Evolutionary conservation across 2,797 vertebrate genomes (phyloP).

Genomic region (Salarias fasciatus): DNA sequence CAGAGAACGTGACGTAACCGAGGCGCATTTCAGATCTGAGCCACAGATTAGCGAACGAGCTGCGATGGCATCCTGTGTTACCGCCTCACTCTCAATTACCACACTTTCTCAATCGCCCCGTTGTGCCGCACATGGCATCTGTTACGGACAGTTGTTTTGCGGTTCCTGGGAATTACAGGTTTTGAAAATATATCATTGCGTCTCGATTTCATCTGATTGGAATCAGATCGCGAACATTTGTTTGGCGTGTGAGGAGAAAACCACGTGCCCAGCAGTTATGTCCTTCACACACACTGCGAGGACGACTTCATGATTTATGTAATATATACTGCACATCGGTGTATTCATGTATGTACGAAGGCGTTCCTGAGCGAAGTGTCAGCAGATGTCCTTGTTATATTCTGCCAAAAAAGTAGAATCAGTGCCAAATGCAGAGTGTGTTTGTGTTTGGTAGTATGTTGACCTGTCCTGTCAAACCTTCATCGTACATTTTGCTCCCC

Average conservation of each 20-base stretch:
- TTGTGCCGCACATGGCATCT: conserved; percentile 56
- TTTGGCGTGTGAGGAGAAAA: conserved; percentile 53
- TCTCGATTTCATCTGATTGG: conserved; percentile 48
- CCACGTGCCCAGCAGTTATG: conserved; percentile 5
- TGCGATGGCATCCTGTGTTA: conserved; percentile 41
- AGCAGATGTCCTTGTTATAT: not conserved
- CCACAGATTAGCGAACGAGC: conserved; percentile 64
- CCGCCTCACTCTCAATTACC: conserved; percentile 17
- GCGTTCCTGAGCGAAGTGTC: conserved; percentile 17
- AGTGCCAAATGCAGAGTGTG: conserved; percentile 36
- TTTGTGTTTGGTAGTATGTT: conserved; percentile 32
- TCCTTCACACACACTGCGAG: conserved; percentile 7
- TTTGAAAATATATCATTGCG: conserved; percentile 51
- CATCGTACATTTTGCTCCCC: conserved; percentile 51
- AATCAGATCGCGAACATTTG: conserved; percentile 44
- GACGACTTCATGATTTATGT: too few relatives aligned
- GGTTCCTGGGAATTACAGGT: conserved; percentile 55
- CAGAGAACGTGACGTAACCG: conserved; percentile 66
- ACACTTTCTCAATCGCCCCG: conserved; percentile 42
- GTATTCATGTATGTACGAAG: not conserved
- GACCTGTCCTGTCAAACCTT: conserved; percentile 66
- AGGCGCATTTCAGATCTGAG: conserved; percentile 67
- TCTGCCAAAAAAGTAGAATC: conserved; percentile 31
- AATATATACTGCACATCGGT: not conserved
- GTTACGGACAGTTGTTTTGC: conserved; percentile 46